phyloP scores from a whole-genome alignment of 2,113 vertebrate species.

The Brachyhypopomus occidentalis region DNA sequence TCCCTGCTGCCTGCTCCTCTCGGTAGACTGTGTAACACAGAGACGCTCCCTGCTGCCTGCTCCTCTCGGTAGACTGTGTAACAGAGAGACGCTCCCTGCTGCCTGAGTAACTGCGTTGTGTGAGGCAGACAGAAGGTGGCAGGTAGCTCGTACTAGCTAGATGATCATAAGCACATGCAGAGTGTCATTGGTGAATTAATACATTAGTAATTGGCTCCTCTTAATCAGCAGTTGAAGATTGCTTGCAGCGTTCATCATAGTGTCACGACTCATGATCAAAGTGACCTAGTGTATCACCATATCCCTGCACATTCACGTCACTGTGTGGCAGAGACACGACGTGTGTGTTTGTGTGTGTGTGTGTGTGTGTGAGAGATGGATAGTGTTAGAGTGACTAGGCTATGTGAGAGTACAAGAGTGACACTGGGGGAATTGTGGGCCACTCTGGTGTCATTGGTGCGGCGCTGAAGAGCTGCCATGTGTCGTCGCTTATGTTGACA shows the following conservation, averaged over 20 bases:
- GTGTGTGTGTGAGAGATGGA: slow-evolving; percentile 37
- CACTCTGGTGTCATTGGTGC: slow-evolving; percentile 51
- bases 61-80: too few species aligned
- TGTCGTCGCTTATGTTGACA: slow-evolving; percentile 73
- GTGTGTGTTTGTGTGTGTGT: slow-evolving; percentile 19
- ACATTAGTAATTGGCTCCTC: neutral
- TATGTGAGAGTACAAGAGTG: slow-evolving; percentile 36
- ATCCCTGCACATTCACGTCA: slow-evolving; percentile 43
- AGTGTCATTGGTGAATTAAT: neutral
- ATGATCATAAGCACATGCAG: neutral
- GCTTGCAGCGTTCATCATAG: neutral
- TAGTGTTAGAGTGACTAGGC: slow-evolving; percentile 32
- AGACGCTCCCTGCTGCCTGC: too few species aligned
- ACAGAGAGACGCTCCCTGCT: neutral
- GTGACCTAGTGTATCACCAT: slow-evolving; percentile 21
- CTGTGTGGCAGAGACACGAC: slow-evolving; percentile 34
- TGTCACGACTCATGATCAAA: slow-evolving; percentile 17
- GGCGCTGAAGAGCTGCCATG: slow-evolving; percentile 58
- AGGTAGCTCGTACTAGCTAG: neutral
- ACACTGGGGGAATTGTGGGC: slow-evolving; percentile 54
- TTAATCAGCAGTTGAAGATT: neutral
- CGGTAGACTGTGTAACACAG: too few species aligned
- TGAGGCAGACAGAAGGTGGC: too few species aligned
- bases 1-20: too few species aligned
- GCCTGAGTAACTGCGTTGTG: neutral